Conservation (phyloP, 2,888 invertebrate species). For the Ophioninae sp. region DNA sequence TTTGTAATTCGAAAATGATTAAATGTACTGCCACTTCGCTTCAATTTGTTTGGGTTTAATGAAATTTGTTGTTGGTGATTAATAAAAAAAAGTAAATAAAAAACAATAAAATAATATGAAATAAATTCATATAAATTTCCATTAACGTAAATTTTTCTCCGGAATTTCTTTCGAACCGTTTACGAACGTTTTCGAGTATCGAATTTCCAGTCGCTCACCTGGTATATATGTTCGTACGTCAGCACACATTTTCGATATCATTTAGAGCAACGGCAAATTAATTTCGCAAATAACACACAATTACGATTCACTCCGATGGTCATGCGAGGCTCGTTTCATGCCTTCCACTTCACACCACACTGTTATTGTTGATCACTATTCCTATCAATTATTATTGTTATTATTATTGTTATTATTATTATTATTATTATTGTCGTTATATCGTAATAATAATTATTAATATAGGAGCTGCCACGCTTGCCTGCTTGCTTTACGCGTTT, state of each 20-base stretch:
- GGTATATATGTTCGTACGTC: not conserved
- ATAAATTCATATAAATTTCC: not conserved
- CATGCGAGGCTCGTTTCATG: conserved; percentile 57
- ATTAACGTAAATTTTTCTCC: not conserved
- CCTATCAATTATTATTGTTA: not conserved
- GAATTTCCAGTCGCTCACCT: not conserved
- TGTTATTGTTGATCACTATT: conserved; percentile 31
- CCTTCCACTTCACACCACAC: conserved; percentile 45
- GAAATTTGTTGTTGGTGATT: too few relatives aligned
- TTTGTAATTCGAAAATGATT: too few relatives aligned
- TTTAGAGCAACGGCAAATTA: conserved; percentile 42
- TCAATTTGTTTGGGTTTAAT: too few relatives aligned
- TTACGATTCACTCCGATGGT: conserved; percentile 27
- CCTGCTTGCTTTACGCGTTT: conserved; percentile 75
- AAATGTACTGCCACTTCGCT: too few relatives aligned
- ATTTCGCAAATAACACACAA: conserved; percentile 29
- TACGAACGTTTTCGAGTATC: not conserved
- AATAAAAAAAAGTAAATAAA: too few relatives aligned
- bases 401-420: conserved; percentile 6
- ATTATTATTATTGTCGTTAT: conserved; percentile 41
- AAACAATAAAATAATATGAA: not conserved
- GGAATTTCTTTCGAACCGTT: not conserved
- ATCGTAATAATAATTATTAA: conserved; percentile 60
- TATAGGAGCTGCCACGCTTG: conserved; percentile 76
- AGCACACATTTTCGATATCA: conserved; percentile 7